These are phyloP conservation scores for Papilio helenus DNA, from an alignment of 1,140 invertebrate species.

Conservation along the genomic window DNA sequence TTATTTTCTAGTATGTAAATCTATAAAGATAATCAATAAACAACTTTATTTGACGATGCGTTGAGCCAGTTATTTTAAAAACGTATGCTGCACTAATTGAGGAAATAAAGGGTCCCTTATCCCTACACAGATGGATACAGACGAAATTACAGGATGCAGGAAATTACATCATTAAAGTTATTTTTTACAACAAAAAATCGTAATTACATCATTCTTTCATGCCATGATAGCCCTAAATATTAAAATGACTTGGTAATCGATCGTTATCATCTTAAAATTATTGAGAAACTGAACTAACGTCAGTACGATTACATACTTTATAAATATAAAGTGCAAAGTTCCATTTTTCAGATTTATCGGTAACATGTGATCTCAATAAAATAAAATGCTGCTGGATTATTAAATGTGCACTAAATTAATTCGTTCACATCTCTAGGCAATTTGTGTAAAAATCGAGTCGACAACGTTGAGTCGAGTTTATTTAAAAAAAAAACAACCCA, in stretches of 20 bases:
- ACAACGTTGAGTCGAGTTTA: too few relatives aligned
- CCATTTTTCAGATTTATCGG: background rate
- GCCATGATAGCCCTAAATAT: background rate
- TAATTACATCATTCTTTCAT: background rate
- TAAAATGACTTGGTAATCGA: background rate
- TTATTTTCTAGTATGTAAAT: background rate
- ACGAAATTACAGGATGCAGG: constrained; percentile 6
- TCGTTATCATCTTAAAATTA: background rate
- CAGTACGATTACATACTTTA: background rate
- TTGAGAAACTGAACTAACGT: background rate
- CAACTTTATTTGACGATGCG: background rate
- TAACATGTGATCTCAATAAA: background rate
- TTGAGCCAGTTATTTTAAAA: background rate
- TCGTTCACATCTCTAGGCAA: too few relatives aligned
- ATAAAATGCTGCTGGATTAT: background rate
- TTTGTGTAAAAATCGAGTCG: too few relatives aligned
- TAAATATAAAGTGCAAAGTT: background rate
- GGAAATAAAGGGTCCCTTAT: background rate
- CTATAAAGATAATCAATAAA: background rate
- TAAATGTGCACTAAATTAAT: background rate
- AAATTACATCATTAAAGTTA: background rate
- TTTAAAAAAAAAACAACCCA: too few relatives aligned
- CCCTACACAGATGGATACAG: background rate
- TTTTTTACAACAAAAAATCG: background rate
- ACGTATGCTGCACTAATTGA: constrained; percentile 2